Evolutionary conservation across 1,140 invertebrate species (phyloP).

Genomic region (Pomacea maculata): DNA sequence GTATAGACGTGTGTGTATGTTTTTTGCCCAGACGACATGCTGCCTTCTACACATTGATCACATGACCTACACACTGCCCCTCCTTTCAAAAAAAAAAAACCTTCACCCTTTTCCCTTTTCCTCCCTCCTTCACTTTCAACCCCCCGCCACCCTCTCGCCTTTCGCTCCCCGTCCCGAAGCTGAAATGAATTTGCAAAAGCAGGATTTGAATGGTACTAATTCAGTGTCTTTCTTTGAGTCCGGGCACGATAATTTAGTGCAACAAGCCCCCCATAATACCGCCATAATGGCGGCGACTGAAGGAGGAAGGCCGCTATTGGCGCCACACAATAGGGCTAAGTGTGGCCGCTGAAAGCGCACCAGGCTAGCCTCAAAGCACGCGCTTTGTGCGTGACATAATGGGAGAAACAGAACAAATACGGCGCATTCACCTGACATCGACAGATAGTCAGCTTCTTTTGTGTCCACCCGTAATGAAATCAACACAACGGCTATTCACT

Average conservation of each 20-base stretch:
- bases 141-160: not conserved
- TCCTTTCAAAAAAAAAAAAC: too few species aligned
- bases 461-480: constrained; percentile 58
- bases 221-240: constrained; percentile 18
- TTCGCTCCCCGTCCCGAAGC: constrained; percentile 11
- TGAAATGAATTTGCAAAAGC: constrained; percentile 32
- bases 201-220: constrained; percentile 27
- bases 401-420: constrained; percentile 61
- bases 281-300: constrained; percentile 62
- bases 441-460: constrained; percentile 53
- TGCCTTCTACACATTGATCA: too few species aligned
- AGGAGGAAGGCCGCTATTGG: constrained; percentile 63
- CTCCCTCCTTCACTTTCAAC: too few species aligned
- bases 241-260: constrained; percentile 23
- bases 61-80: too few species aligned
- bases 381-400: constrained; percentile 58
- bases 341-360: constrained; percentile 35
- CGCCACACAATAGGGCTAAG: constrained; percentile 38
- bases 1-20: too few species aligned
- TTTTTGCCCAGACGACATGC: too few species aligned
- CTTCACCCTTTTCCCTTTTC: too few species aligned
- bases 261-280: constrained; percentile 38
- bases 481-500: constrained; percentile 53
- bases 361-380: constrained; percentile 64
- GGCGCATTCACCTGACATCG: constrained; percentile 51